Conservation (phyloP, 2,113 vertebrate genomes). For the Nibea albiflora region DNA sequence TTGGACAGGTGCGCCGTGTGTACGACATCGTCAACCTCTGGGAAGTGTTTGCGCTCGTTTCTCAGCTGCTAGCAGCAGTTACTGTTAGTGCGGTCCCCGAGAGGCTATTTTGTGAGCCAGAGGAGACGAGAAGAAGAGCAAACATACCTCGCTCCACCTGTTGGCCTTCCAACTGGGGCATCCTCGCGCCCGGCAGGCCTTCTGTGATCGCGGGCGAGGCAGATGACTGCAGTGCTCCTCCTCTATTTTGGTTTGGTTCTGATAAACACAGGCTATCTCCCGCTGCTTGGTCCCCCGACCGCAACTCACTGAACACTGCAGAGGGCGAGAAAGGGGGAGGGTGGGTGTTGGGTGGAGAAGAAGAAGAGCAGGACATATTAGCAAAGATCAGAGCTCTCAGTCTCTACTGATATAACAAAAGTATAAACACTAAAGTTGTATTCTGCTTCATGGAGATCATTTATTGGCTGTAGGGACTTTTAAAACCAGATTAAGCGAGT, state of each 20-base stretch:
- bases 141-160: slow-evolving; percentile 90
- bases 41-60: slow-evolving; percentile 50
- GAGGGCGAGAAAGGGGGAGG: slow-evolving; percentile 5
- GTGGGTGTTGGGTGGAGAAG: not conserved
- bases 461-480: not conserved
- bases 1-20: slow-evolving; percentile 70
- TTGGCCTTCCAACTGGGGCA: slow-evolving; percentile 93
- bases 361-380: slow-evolving; percentile 10
- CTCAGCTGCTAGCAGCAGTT: slow-evolving; percentile 44
- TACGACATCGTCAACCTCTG: slow-evolving; percentile 64
- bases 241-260: slow-evolving; percentile 83
- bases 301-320: slow-evolving; percentile 94
- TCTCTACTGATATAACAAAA: not conserved
- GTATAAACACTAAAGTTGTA: not conserved
- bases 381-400: not conserved
- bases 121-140: slow-evolving; percentile 27
- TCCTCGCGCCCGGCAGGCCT: slow-evolving; percentile 87
- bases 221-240: slow-evolving; percentile 87
- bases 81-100: not conserved
- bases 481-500: not conserved
- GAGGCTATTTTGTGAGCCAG: slow-evolving; percentile 43
- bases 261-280: slow-evolving; percentile 87
- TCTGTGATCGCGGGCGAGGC: slow-evolving; percentile 86
- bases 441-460: not conserved
- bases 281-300: slow-evolving; percentile 91